phyloP scores from a whole-genome alignment of 2,888 invertebrate genomes.

The Scaeva pyrastri region DNA sequence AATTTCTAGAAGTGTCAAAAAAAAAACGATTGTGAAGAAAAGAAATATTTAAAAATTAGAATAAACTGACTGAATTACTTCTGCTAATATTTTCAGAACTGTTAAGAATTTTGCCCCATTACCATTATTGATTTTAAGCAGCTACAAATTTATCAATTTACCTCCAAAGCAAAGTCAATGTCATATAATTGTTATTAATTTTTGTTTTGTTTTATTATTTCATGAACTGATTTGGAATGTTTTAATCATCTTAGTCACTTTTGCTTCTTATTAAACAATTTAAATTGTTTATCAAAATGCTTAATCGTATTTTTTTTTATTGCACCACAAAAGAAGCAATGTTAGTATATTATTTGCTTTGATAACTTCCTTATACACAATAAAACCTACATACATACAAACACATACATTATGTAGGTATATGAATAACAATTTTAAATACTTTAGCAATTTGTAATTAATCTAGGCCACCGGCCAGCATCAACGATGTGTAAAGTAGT shows the following conservation, averaged over 20 bases:
- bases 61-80: no score
- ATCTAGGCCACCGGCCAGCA: slow-evolving; percentile 25
- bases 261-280: not conserved
- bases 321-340: slow-evolving; percentile 15
- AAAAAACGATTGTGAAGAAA: no score
- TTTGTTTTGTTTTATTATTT: not conserved
- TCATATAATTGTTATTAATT: not conserved
- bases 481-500: slow-evolving; percentile 32
- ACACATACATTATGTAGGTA: not conserved
- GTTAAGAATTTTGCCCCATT: no score
- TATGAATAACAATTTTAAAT: slow-evolving; percentile 27
- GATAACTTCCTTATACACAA: slow-evolving; percentile 1
- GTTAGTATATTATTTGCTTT: not conserved
- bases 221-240: not conserved
- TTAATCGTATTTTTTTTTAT: slow-evolving; percentile 13
- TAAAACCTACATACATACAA: not conserved
- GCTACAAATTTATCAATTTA: not conserved
- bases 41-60: no score
- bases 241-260: not conserved
- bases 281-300: not conserved
- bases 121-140: no score
- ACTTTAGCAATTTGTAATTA: slow-evolving; percentile 31
- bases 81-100: no score
- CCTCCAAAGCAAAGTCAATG: not conserved
- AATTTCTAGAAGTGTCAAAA: no score